A percentile compares a stretch with the other conserved stretches of the same genome.
Conservation (phyloP, 2,113 vertebrate species). For the Sporophila hypoxantha region DNA sequence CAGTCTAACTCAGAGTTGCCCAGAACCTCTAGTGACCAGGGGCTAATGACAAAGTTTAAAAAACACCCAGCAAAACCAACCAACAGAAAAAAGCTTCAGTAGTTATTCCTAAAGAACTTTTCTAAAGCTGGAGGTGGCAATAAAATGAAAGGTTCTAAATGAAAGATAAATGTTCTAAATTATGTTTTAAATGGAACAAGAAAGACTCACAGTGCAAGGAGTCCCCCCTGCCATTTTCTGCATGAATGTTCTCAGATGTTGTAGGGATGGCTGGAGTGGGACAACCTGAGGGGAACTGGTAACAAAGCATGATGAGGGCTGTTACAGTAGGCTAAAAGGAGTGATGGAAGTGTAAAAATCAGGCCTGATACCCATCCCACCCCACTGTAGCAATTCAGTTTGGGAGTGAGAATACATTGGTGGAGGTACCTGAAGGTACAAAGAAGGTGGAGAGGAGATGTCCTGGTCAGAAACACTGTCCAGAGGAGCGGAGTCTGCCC, state of each 20-base stretch:
- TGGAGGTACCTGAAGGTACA: neutral
- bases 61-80: neutral
- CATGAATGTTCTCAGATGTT: neutral
- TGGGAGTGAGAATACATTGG: neutral
- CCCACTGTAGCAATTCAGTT: neutral
- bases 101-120: neutral
- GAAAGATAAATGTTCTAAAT: neutral
- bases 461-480: neutral
- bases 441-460: neutral
- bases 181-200: neutral
- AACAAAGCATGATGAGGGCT: neutral
- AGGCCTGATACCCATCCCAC: neutral
- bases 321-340: neutral
- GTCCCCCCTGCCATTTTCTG: accelerated
- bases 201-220: neutral
- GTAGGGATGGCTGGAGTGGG: neutral
- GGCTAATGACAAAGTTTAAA: neutral
- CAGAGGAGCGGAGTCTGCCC: neutral
- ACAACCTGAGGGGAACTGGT: neutral
- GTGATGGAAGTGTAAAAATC: neutral
- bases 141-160: neutral
- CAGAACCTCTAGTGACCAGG: neutral
- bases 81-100: neutral
- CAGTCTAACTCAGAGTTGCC: neutral
- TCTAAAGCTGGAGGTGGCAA: neutral